Conservation (phyloP, 2,113 vertebrate species). For the Cyanoramphus novaezelandiae region DNA sequence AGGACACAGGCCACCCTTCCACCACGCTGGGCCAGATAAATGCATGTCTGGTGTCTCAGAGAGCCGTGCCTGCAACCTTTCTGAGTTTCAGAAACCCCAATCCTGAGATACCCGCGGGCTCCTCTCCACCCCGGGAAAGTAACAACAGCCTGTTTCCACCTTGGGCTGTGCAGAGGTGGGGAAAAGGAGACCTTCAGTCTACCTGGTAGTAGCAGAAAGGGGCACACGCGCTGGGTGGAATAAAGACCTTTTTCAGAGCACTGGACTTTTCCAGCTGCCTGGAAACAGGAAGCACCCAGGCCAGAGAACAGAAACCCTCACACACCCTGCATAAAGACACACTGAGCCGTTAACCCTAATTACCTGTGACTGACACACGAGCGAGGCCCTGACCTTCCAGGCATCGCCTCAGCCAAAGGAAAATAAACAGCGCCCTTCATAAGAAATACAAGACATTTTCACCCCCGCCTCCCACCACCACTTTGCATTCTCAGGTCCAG, state of each 20-base stretch:
- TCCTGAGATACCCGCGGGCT: background rate
- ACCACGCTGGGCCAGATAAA: background rate
- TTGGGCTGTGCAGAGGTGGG: background rate
- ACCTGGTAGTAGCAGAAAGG: conserved; percentile 17
- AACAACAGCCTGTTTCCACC: conserved; percentile 16
- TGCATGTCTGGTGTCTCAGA: background rate
- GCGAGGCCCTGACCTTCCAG: conserved; percentile 69
- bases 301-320: conserved; percentile 80
- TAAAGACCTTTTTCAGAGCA: conserved; percentile 80
- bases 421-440: conserved; percentile 76
- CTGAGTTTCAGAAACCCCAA: fast-evolving
- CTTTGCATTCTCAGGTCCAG: background rate
- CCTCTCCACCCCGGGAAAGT: background rate
- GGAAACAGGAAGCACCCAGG: conserved; percentile 78
- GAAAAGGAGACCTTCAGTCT: conserved; percentile 28
- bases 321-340: conserved; percentile 70
- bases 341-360: conserved; percentile 75
- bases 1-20: background rate
- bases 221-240: conserved; percentile 35
- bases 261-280: conserved; percentile 80
- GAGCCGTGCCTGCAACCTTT: background rate
- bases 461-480: background rate
- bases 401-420: conserved; percentile 65
- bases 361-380: conserved; percentile 79
- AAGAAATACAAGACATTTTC: conserved; percentile 35